Base-by-base conservation (phyloP, 2,797 vertebrate species). In the Oreochromis grahami region DNA sequence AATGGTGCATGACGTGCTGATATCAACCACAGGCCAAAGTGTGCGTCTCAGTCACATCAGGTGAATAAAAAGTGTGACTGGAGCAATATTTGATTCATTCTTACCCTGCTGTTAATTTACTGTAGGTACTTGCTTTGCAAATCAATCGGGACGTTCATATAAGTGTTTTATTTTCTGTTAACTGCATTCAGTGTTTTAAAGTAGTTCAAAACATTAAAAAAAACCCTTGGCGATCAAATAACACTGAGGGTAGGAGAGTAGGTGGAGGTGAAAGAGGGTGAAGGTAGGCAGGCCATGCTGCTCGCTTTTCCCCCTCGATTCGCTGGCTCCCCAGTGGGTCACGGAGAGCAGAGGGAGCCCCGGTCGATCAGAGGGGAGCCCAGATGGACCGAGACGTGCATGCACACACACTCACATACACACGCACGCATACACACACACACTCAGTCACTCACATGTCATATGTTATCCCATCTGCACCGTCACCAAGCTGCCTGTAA, bases 401-500 rank as follows among this genome's bases (percentile, higher is more conserved):
- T 90, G 90, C 88, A 89, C 76, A 87, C 21, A 79, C 79, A 84
- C 63, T 60, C 77, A 45, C 85, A 36, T 3, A 87, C 83, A 93
- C 89, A 93, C 78, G 63, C 65, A 85, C n/a, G 10, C 76, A 19
- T 48, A 83, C 80, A 72, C 85, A 83, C 87, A 86, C 90, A 41
- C 86, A 79, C 89, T 91, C 91, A 92, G 87, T 92, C 92, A 92
- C 95, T 96, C 96, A 95, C 95, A 95, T 96, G 96, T 97, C 96
- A 97, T 97, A 97, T 97, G 96, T 96, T 97, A 95, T 96, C 96
- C 96, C 96, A 97, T 97, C 96, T 97, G 96, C 94, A 96, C 94
- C 83, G 92, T 96, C 95, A 96, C 95, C 94, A 94, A 95, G 95
- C 94, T 94, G 94, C 94, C 95, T 94, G 91, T 93, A 96, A 97